Evolutionary conservation across 1,140 invertebrate species (phyloP), one percentile per base, ranked within the genome.

Genomic region (Drosophila rufa): DNA sequence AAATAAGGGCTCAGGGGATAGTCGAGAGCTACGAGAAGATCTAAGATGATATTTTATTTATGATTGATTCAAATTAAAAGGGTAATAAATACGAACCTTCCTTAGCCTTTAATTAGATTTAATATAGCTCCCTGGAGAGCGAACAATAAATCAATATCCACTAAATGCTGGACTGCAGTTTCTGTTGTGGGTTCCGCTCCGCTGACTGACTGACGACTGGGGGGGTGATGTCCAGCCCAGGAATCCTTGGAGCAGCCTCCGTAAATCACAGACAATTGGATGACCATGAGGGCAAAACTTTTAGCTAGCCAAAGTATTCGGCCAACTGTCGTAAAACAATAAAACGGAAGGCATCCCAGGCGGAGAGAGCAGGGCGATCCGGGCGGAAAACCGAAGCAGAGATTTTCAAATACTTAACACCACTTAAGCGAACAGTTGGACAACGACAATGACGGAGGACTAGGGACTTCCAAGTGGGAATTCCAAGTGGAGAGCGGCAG

Each of bases 361-460:
- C 25, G 46, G 17, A 22, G 40, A n/a, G 8, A 4, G 19, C 51
- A 45, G 11, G 6, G 2, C 8, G 55, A 30, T 15, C 19, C 33
- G 68, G 36, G 43, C 51, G n/a, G 47, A 33, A 74, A 57, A 51
- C 56, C 75, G 42, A 30, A 64, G 84, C 65, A 67, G 77, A 78
- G 83, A 89, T 89, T 89, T 89, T 89, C 84, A 84, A 89, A 89
- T 89, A 89, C 84, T 89, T 89, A 89, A 81, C 84, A 89, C 80
- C 84, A 89, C 74, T 89, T 89, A 90, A 38, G 77, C 74, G 69
- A 80, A 87, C 80, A 83, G 68, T 89, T 84, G 80, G 78, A 87
- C 84, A 80, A 84, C 75, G 84, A 83, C 80, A 80, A 74, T 57
- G 80, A 74, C 53, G 73, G 25, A 38, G 11, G 1, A 19, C 17